Evolutionary conservation across 2,888 invertebrate species (phyloP), one percentile per base, ranked within the genome.

Genomic region (Apamea monoglypha): DNA sequence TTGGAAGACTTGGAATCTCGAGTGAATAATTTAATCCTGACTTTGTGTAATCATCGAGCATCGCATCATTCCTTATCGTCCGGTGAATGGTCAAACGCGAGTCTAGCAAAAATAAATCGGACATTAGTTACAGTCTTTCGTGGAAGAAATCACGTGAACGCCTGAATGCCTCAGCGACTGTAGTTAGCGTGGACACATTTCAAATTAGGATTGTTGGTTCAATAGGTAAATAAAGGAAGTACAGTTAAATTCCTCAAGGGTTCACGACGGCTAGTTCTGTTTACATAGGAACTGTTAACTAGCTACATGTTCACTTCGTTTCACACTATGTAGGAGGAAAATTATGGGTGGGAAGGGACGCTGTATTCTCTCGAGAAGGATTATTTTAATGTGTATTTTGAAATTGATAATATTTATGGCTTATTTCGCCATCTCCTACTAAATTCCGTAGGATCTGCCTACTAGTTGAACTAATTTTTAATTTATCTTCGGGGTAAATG

Each of bases 241-340:
- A 82, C 89, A 69, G 81, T 86, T 89, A 82, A 79, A 70, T 80
- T 82, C 81, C 79, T 75, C 74, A 81, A 80, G 71, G 82, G 81
- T 80, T 74, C 77, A 75, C 47, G 44, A 64, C 64, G 67, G 50
- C 76, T 75, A 67, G 79, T 81, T 74, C 25, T 81, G 72, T 89
- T 84, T 76, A 79, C 75, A 73, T 72, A 80, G 70, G 82, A 79
- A 83, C 78, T 80, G 74, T 78, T 88, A 79, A 78, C 71, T 71
- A 71, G 74, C 76, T 78, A 63, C 70, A 21, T 81, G 82, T 72
- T 78, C 29, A 50, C 74, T 80, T 75, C 71, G 66, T 56, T 72
- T 74, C 47, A 74, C 1, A 69, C 44, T 72, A 40, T 75, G 74
- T 74, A 72, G 50, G 71, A 67, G 40, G 72, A 66, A 63, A 76